A percentile compares a stretch with the other conserved stretches of the same genome.
These are phyloP conservation scores for Lasius platythorax DNA, from an alignment of 2,888 invertebrate species.

Conservation along the genomic window DNA sequence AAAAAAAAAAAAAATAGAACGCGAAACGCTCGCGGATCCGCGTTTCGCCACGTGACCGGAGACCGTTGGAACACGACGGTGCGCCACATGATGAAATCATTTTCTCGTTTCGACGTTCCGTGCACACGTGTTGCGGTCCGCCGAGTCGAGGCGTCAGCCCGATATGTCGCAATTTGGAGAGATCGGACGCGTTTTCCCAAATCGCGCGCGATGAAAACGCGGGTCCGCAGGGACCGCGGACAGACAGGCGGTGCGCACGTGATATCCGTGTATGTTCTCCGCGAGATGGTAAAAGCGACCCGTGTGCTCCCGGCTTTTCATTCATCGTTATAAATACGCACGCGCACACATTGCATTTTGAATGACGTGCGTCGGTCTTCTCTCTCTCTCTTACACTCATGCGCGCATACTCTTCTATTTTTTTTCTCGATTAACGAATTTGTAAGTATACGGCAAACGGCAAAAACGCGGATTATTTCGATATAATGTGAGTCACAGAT, in stretches of 20 bases:
- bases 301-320: conserved; percentile 51
- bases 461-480: conserved; percentile 51
- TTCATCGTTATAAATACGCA: conserved; percentile 73
- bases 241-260: conserved; percentile 4
- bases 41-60: conserved; percentile 51
- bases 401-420: background rate
- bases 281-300: conserved; percentile 29
- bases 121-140: conserved; percentile 35
- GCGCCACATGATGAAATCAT: conserved; percentile 64
- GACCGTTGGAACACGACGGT: conserved; percentile 60
- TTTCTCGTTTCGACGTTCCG: conserved; percentile 59
- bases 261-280: background rate
- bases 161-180: conserved; percentile 5
- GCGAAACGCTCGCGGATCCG: conserved; percentile 25
- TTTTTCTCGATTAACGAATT: background rate
- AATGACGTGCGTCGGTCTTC: conserved; percentile 62
- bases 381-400: conserved; percentile 18
- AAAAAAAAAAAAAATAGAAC: conserved; percentile 33
- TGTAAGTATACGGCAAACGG: background rate
- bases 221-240: background rate
- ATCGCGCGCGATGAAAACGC: conserved; percentile 32
- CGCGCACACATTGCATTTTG: conserved; percentile 42
- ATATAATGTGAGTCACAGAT: conserved; percentile 7
- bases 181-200: conserved; percentile 9
- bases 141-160: conserved; percentile 46